Percentiles rank a stretch among this genome's conserved stretches.
These are phyloP conservation scores for Brachionus manjavacas DNA, from an alignment of 1,140 invertebrate genomes.

Conservation along the genomic window DNA sequence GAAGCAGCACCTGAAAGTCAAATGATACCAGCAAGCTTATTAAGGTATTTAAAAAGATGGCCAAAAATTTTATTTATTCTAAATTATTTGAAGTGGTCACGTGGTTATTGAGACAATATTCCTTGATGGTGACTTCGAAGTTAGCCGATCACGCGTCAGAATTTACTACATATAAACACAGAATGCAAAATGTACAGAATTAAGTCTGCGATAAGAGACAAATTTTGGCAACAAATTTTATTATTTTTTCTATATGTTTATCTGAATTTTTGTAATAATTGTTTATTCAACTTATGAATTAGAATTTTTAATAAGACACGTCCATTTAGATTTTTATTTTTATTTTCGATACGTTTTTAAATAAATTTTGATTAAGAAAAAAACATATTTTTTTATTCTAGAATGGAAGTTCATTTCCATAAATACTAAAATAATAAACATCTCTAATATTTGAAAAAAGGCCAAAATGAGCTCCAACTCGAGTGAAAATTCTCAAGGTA, in stretches of 20 bases:
- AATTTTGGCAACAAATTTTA: slow-evolving; percentile 3
- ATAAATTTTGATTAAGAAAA: not conserved
- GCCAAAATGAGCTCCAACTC: not conserved
- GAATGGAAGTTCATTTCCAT: slow-evolving; percentile 13
- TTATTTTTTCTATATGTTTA: not conserved
- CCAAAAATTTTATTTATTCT: slow-evolving; percentile 48
- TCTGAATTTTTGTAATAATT: not conserved
- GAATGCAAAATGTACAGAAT: not conserved
- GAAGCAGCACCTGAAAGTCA: slow-evolving; percentile 97
- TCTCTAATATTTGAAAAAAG: not conserved
- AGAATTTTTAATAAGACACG: not conserved
- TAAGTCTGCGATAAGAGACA: not conserved
- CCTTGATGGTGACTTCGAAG: slow-evolving; percentile 87
- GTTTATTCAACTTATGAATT: not conserved
- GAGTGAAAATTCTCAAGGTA: not conserved
- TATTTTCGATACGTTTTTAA: slow-evolving; percentile 8
- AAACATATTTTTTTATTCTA: not conserved
- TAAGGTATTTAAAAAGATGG: slow-evolving; percentile 68
- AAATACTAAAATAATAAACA: not conserved
- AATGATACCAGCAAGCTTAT: slow-evolving; percentile 97
- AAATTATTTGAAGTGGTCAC: slow-evolving; percentile 75
- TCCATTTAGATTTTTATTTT: not conserved
- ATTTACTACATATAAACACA: slow-evolving; percentile 81
- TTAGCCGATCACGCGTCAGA: slow-evolving; percentile 87
- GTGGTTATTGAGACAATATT: slow-evolving; percentile 98